Conservation (phyloP, 1,140 invertebrate species). For the Chrysomallon squamiferum region DNA sequence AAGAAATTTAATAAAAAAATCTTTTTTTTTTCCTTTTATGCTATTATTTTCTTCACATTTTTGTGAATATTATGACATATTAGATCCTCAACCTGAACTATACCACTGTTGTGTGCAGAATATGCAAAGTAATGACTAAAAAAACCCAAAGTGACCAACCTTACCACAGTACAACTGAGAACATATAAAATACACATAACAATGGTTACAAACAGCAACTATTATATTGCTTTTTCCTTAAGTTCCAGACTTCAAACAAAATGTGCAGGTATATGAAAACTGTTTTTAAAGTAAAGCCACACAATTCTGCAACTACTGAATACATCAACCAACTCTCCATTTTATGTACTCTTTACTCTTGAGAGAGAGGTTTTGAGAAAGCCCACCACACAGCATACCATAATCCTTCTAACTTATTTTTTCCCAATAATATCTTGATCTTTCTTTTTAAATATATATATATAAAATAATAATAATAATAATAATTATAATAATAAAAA, state of each 20-base stretch:
- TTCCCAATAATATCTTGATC: too few relatives aligned
- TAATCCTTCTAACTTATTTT: conserved; percentile 3
- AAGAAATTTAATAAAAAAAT: conserved; percentile 1
- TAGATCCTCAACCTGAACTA: background rate
- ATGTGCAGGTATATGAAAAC: too few relatives aligned
- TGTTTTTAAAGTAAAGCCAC: too few relatives aligned
- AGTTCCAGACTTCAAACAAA: background rate
- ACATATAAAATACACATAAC: conserved; percentile 1
- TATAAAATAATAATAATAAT: too few relatives aligned
- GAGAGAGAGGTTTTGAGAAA: conserved; percentile 10
- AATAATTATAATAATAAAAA: background rate
- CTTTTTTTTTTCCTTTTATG: conserved; percentile 1
- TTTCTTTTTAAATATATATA: too few relatives aligned
- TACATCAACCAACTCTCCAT: conserved; percentile 9
- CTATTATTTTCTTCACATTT: background rate
- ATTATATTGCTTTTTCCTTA: conserved; percentile 3
- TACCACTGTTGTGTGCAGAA: conserved; percentile 3
- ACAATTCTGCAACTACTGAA: too few relatives aligned
- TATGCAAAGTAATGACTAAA: conserved; percentile 6
- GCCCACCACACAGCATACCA: conserved; percentile 4
- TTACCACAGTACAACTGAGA: conserved; percentile 1
- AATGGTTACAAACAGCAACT: conserved; percentile 4
- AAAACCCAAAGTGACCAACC: conserved; percentile 1
- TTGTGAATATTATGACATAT: conserved; percentile 8
- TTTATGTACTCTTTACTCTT: conserved; percentile 12